Evolutionary conservation across 2,113 vertebrate genomes (phyloP).

Genomic region (Argyrosomus japonicus): DNA sequence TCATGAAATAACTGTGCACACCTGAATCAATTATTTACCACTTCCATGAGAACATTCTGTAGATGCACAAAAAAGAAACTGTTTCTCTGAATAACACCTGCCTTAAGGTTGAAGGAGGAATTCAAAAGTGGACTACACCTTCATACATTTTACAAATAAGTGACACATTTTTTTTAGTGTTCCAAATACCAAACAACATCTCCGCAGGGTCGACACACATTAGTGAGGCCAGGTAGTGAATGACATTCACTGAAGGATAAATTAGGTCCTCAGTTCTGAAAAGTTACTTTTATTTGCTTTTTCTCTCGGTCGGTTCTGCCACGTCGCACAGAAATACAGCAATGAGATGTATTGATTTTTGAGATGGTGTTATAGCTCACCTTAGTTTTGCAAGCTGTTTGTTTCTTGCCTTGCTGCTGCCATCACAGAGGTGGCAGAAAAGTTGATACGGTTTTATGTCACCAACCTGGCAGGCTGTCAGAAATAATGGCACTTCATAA

Average conservation of each 20-base stretch:
- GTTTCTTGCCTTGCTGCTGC: conserved; percentile 35
- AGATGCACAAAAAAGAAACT: neutral
- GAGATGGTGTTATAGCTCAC: conserved; percentile 45
- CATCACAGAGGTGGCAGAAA: conserved; percentile 30
- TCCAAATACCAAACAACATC: neutral
- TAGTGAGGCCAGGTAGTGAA: neutral
- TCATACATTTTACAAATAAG: neutral
- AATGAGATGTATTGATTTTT: conserved; percentile 60
- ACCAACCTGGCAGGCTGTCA: conserved; percentile 36
- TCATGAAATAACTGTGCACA: conserved; percentile 43
- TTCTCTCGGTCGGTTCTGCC: conserved; percentile 6
- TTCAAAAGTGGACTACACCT: neutral
- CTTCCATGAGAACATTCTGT: neutral
- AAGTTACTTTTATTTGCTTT: conserved; percentile 41
- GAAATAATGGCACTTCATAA: conserved; percentile 40
- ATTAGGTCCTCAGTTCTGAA: conserved; percentile 30
- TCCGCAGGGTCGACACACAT: neutral
- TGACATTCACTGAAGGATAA: conserved; percentile 41
- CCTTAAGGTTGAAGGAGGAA: neutral
- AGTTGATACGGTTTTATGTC: conserved; percentile 49
- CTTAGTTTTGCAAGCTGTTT: conserved; percentile 58
- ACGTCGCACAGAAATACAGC: conserved; percentile 33
- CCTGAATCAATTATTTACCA: conserved; percentile 51
- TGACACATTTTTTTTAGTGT: neutral
- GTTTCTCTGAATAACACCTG: neutral